These are phyloP conservation scores for Lithobates sylvaticus DNA, from an alignment of 2,797 vertebrate genomes.

Conservation along the genomic window DNA sequence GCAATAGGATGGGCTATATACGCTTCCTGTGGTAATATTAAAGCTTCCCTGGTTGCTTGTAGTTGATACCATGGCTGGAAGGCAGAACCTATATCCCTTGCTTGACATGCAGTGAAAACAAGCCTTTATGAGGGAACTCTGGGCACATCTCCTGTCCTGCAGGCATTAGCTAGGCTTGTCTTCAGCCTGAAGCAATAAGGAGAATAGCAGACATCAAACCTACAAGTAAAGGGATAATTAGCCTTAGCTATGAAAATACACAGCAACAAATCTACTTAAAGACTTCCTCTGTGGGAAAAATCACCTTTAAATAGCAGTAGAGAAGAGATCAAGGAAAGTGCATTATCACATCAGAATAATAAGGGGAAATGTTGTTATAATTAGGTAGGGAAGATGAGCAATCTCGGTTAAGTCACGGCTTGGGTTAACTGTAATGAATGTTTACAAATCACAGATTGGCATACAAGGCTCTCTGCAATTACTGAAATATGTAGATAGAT, in stretches of 20 bases:
- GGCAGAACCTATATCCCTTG: conserved; percentile 35
- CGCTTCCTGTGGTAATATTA: conserved; percentile 59
- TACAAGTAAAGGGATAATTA: conserved; percentile 65
- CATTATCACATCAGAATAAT: conserved; percentile 64
- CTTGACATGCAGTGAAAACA: conserved; percentile 53
- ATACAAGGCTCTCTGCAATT: neutral
- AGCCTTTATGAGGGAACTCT: conserved; percentile 45
- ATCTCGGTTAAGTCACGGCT: conserved; percentile 57
- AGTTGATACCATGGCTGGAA: conserved; percentile 38
- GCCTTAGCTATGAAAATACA: conserved; percentile 65
- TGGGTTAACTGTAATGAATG: conserved; percentile 16
- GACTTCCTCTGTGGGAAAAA: conserved; percentile 68
- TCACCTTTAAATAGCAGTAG: conserved; percentile 67
- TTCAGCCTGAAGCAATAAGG: conserved; percentile 47
- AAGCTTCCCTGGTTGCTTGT: conserved; percentile 58
- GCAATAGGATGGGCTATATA: conserved; percentile 62
- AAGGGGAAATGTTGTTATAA: conserved; percentile 70
- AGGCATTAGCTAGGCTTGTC: conserved; percentile 60
- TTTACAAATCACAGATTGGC: neutral
- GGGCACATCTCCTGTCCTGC: conserved; percentile 64
- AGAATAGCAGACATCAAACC: conserved; percentile 59
- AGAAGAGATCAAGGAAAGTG: conserved; percentile 69
- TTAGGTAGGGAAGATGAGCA: conserved; percentile 65
- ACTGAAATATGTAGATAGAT: neutral
- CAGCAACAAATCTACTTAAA: conserved; percentile 64